These are phyloP conservation scores for Pheucticus melanocephalus DNA, from an alignment of 2,113 vertebrate genomes.

Conservation along the genomic window DNA sequence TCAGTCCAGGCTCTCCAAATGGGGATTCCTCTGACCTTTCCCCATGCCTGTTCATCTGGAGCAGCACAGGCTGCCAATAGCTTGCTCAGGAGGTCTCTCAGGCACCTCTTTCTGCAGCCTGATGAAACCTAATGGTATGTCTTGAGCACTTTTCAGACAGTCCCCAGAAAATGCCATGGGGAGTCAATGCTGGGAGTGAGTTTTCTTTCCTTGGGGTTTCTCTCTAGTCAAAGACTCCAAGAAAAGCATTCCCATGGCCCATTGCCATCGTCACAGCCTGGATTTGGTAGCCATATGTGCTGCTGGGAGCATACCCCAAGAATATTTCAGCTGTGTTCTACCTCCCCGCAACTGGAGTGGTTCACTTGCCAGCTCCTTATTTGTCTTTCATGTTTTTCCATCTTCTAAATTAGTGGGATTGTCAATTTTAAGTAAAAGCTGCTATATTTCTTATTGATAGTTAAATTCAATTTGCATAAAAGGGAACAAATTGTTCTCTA, in stretches of 20 bases:
- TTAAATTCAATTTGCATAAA: neutral
- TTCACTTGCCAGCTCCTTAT: neutral
- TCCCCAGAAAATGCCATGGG: neutral
- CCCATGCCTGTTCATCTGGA: neutral
- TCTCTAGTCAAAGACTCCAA: neutral
- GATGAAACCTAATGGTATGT: neutral
- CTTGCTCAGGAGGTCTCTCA: neutral
- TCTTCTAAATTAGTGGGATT: neutral
- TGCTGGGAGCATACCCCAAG: neutral
- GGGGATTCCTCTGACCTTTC: neutral
- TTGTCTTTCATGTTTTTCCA: neutral
- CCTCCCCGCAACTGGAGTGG: neutral
- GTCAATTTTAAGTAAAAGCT: neutral
- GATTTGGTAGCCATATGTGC: accelerated
- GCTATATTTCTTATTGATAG: neutral
- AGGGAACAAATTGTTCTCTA: neutral
- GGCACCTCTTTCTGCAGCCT: neutral
- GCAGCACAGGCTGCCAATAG: neutral
- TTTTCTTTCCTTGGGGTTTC: neutral
- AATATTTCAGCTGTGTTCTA: neutral
- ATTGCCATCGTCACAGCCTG: neutral
- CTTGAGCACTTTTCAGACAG: neutral
- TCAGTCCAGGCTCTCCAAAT: neutral
- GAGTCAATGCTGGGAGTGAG: neutral
- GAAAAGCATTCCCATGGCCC: neutral